These are phyloP conservation scores for Guaruba guarouba DNA, from an alignment of 2,113 vertebrate genomes.

Conservation along the genomic window DNA sequence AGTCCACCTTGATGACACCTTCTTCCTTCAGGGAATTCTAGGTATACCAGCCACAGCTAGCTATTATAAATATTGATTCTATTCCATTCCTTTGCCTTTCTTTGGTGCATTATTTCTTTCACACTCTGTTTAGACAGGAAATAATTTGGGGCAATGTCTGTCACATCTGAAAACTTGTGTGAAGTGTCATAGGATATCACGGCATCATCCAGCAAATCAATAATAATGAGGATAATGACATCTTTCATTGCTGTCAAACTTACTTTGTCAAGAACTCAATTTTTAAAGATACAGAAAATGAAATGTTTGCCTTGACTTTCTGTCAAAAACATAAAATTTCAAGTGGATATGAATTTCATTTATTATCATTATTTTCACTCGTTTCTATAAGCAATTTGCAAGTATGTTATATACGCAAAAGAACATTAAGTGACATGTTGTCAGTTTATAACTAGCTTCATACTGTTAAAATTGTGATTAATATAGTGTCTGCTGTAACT, in stretches of 20 bases:
- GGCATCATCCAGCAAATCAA: neutral
- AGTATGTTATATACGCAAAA: neutral
- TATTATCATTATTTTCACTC: slow-evolving; percentile 8
- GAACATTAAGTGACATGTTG: neutral
- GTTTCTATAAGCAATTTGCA: neutral
- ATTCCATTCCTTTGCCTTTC: neutral
- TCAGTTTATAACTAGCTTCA: neutral
- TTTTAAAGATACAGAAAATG: neutral
- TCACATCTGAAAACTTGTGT: neutral
- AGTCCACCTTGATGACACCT: neutral
- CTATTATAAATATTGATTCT: neutral
- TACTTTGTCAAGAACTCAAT: neutral
- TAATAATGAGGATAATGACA: slow-evolving; percentile 14
- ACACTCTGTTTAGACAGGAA: neutral
- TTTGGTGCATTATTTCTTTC: neutral
- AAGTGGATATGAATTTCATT: neutral
- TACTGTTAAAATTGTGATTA: neutral
- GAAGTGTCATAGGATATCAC: neutral
- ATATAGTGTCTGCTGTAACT: neutral
- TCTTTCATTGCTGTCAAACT: neutral
- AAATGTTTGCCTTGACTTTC: slow-evolving; percentile 7
- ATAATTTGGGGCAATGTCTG: neutral
- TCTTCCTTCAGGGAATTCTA: neutral
- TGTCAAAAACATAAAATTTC: neutral
- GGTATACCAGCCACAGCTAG: neutral